phyloP scores from a whole-genome alignment of 2,888 invertebrate genomes.

The Synergus laeviventris region DNA sequence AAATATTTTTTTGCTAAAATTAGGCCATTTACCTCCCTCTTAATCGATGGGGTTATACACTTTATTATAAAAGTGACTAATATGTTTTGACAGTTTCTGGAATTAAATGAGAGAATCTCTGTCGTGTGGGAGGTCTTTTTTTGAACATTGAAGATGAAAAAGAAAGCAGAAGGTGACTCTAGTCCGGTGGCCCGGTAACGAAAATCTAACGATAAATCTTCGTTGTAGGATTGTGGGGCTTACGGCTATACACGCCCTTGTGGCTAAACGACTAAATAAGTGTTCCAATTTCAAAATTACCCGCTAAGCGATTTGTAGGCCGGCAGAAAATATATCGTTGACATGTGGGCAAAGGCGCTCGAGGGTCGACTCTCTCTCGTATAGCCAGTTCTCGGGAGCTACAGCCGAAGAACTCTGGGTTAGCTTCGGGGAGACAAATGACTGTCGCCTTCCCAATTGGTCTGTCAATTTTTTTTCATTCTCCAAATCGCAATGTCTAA shows the following conservation, averaged over 20 bases:
- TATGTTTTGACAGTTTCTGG: slow-evolving; percentile 9
- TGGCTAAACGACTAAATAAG: slow-evolving; percentile 75
- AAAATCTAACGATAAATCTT: slow-evolving; percentile 67
- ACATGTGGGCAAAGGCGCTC: slow-evolving; percentile 68
- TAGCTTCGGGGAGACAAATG: slow-evolving; percentile 70
- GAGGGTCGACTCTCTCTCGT: slow-evolving; percentile 54
- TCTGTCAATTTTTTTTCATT: slow-evolving; percentile 50
- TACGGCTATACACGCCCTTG: slow-evolving; percentile 63
- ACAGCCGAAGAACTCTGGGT: slow-evolving; percentile 44
- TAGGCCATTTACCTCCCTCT: too few relatives aligned
- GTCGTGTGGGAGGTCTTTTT: neutral
- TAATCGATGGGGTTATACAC: neutral
- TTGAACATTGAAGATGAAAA: neutral
- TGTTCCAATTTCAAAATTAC: slow-evolving; percentile 75
- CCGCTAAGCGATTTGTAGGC: slow-evolving; percentile 75
- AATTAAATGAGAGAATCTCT: neutral
- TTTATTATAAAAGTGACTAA: neutral
- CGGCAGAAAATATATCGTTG: slow-evolving; percentile 75
- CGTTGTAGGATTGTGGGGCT: slow-evolving; percentile 46
- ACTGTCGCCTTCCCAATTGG: slow-evolving; percentile 63
- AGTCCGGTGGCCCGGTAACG: slow-evolving; percentile 40
- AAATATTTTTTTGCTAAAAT: too few relatives aligned
- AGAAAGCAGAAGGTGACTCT: slow-evolving; percentile 28
- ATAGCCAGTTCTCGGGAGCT: slow-evolving; percentile 48
- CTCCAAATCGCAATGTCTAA: slow-evolving; percentile 45